Evolutionary conservation across 1,140 invertebrate genomes (phyloP).

Genomic region (Drosophila pandora): DNA sequence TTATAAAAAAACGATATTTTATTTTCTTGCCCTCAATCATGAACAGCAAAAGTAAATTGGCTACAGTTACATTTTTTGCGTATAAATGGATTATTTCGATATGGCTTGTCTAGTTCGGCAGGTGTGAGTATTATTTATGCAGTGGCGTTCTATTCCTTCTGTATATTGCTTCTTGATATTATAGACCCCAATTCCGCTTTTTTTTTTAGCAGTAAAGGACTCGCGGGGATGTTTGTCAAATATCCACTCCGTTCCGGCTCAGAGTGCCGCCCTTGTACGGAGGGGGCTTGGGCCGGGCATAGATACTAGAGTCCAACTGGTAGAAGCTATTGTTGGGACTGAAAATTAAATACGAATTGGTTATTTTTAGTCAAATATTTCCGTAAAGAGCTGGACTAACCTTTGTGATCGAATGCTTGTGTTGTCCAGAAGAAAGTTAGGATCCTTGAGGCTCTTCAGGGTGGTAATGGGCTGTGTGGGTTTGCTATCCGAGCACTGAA

Average conservation of each 20-base stretch:
- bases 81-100: conserved; percentile 47
- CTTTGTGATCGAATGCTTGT: conserved; percentile 76
- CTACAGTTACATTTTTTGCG: conserved; percentile 19
- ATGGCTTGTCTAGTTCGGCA: conserved; percentile 47
- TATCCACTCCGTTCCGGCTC: conserved; percentile 68
- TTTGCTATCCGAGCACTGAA: conserved; percentile 76
- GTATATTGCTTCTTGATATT: conserved; percentile 55
- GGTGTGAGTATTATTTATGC: conserved; percentile 42
- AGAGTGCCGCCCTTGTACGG: conserved; percentile 77
- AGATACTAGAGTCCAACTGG: conserved; percentile 72
- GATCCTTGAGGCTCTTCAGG: conserved; percentile 80
- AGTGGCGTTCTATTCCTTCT: conserved; percentile 23
- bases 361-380: neutral
- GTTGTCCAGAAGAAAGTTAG: conserved; percentile 76
- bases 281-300: conserved; percentile 78
- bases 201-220: conserved; percentile 72
- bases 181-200: conserved; percentile 1
- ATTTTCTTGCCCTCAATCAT: conserved; percentile 30
- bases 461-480: conserved; percentile 77
- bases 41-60: conserved; percentile 39
- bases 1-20: conserved; percentile 35
- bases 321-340: conserved; percentile 80
- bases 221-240: conserved; percentile 82
- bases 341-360: neutral
- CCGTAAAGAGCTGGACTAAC: conserved; percentile 14